Percentiles rank a stretch among this genome's conserved stretches.
Evolutionary conservation across 2,888 invertebrate species (phyloP).

Genomic region (Lasioglossum morio): DNA sequence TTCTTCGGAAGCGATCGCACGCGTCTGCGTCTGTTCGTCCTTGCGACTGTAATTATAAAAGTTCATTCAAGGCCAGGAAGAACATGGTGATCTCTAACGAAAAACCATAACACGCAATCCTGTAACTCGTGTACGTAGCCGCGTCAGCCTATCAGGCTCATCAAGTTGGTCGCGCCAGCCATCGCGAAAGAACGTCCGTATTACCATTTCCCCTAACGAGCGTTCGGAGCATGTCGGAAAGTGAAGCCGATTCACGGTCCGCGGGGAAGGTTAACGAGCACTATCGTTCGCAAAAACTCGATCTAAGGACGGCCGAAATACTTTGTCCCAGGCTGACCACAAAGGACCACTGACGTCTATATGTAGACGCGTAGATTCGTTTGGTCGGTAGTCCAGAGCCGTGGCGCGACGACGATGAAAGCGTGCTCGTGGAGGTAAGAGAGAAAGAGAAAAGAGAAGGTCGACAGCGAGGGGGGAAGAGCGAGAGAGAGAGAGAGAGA

Average conservation of each 20-base stretch:
- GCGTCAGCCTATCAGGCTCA: neutral
- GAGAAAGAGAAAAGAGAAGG: conserved; percentile 6
- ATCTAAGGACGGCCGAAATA: conserved; percentile 53
- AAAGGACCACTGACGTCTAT: conserved; percentile 39
- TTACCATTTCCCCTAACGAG: conserved; percentile 11
- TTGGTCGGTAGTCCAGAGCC: conserved; percentile 62
- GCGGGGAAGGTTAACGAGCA: conserved; percentile 52
- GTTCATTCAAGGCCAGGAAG: neutral
- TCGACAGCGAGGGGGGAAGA: neutral
- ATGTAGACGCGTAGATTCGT: conserved; percentile 66
- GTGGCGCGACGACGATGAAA: conserved; percentile 39
- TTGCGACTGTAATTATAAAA: neutral
- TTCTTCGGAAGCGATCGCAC: neutral
- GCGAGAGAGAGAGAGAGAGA: neutral
- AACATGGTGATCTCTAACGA: no score
- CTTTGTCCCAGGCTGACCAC: conserved; percentile 52
- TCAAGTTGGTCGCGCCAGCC: neutral
- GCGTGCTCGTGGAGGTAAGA: conserved; percentile 47
- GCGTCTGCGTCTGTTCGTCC: no score
- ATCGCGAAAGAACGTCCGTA: neutral
- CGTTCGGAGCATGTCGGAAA: neutral
- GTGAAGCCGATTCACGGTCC: conserved; percentile 29
- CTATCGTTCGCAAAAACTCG: conserved; percentile 50
- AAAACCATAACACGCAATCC: neutral
- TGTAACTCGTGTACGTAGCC: neutral